These are phyloP conservation scores for Drosophila longiperda DNA, from an alignment of 2,888 invertebrate species.

Conservation along the genomic window DNA sequence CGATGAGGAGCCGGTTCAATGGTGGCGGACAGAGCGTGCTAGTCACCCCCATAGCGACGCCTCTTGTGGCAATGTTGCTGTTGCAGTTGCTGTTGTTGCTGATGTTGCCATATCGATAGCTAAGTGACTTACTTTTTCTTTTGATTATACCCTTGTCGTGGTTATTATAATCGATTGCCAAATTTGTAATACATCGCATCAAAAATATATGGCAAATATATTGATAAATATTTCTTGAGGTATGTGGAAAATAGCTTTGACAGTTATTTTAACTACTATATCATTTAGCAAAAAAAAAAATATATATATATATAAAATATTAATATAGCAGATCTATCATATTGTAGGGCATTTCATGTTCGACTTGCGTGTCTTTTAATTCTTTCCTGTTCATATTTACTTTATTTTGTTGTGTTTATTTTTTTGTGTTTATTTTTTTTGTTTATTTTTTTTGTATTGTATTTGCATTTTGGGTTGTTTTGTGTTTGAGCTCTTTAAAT, in stretches of 20 bases:
- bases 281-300: neutral
- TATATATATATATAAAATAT: too few species aligned
- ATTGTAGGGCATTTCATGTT: neutral
- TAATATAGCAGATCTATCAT: neutral
- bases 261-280: neutral
- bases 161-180: neutral
- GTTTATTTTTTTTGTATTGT: neutral
- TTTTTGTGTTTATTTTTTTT: constrained; percentile 7
- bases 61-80: constrained; percentile 40
- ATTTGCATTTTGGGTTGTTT: constrained; percentile 12
- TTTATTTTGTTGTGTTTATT: neutral
- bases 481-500: constrained; percentile 26
- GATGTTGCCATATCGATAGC: constrained; percentile 59
- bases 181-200: neutral
- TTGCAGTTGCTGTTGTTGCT: constrained; percentile 37
- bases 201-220: neutral
- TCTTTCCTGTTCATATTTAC: constrained; percentile 5
- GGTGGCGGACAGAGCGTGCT: neutral
- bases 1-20: neutral
- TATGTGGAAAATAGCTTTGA: neutral
- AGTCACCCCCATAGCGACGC: constrained; percentile 53
- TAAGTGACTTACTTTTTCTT: constrained; percentile 59
- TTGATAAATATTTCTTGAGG: neutral
- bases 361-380: neutral
- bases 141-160: constrained; percentile 7